Conservation (phyloP, 2,888 invertebrate genomes). For the Tenodera sinensis region DNA sequence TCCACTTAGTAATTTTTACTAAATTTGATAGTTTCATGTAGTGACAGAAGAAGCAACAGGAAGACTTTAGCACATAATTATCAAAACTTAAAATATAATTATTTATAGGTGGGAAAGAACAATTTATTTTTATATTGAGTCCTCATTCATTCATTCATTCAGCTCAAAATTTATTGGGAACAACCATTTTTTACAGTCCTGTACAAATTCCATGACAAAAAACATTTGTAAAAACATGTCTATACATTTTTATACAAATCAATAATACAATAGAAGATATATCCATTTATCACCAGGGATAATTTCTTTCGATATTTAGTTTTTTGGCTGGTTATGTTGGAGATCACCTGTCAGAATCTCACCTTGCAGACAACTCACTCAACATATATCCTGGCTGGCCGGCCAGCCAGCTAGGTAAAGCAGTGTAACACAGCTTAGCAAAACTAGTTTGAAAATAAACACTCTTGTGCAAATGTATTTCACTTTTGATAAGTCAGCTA, state of each 20-base stretch:
- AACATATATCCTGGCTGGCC: background rate
- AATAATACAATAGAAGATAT: constrained; percentile 26
- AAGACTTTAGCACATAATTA: no score
- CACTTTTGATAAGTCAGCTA: background rate
- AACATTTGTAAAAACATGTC: constrained; percentile 30
- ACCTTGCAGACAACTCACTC: constrained; percentile 1
- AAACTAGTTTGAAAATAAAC: constrained; percentile 23
- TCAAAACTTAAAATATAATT: no score
- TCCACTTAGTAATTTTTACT: no score
- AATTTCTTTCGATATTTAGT: constrained; percentile 24
- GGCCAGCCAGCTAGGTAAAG: background rate
- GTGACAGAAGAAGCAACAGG: no score
- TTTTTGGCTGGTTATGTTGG: background rate
- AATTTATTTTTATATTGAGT: background rate
- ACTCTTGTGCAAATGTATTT: constrained; percentile 4
- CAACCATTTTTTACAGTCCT: constrained; percentile 29
- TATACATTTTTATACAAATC: constrained; percentile 31
- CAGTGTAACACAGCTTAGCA: constrained; percentile 14
- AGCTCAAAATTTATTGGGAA: constrained; percentile 31
- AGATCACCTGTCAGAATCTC: constrained; percentile 3
- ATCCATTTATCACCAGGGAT: constrained; percentile 29
- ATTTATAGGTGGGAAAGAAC: background rate
- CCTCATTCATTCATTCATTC: constrained; percentile 18
- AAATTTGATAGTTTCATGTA: no score
- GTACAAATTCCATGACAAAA: constrained; percentile 31